Evolutionary conservation across 1,140 invertebrate genomes (phyloP), one percentile per base, ranked within the genome.

Genomic region (Eulimnadia texana): DNA sequence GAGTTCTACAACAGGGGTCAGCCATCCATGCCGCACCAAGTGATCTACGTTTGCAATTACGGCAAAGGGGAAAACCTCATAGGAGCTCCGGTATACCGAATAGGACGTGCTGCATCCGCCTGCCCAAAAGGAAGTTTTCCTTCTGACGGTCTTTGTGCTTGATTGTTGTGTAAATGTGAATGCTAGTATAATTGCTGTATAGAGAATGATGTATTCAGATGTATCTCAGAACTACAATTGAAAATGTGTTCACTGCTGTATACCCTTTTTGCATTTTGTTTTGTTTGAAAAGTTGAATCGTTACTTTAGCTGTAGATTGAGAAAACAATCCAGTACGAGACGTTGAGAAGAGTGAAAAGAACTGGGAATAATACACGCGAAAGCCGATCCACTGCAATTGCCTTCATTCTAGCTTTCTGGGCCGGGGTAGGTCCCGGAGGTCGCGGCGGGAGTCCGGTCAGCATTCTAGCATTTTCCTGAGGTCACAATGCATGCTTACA

Each of bases 281-380:
- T n/a, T n/a, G n/a, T n/a, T n/a, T n/a, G n/a, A n/a, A n/a, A n/a
- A n/a, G n/a, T n/a, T n/a, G n/a, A n/a, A n/a, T n/a, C n/a, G n/a
- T n/a, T n/a, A 16, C 2, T 33, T 64, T 63, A 68, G 11, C 64
- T 50, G 42, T 66, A 90, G 69, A 88, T 83, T 23, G 84, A 84
- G 73, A 93, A 93, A 70, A 88, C 82, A 62, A 87, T 81, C 90
- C 90, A 94, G 70, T 94, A 94, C 63, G 85, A 86, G 64, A 80
- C 78, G 73, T 93, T 93, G 11, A 93, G 78, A 53, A 88, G 73
- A 25, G 87, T 78, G 69, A 93, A 93, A 9, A 90, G 79, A 2
- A 88, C 76, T 0, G 90, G 90, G 70, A 93, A 93, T 69, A 90
- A 85, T 33, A 91, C 80, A 42, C 90, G 75, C 0, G 89, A 92